These are phyloP conservation scores for Cryptus armator DNA, from an alignment of 2,888 invertebrate genomes.

Conservation along the genomic window DNA sequence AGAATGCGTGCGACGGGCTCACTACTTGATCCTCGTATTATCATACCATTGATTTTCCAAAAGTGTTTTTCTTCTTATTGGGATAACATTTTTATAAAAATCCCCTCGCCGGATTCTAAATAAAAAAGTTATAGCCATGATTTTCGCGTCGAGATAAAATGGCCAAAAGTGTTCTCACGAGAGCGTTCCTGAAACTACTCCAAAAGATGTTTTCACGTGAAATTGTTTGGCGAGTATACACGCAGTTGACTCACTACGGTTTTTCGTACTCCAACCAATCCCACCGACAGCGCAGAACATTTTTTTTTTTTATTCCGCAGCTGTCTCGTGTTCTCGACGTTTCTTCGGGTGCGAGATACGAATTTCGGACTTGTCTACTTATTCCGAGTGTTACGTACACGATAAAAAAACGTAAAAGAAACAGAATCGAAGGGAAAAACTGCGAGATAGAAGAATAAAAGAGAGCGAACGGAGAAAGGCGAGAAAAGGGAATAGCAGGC, in stretches of 20 bases:
- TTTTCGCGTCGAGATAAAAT: too few species aligned
- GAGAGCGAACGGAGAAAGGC: constrained; percentile 8
- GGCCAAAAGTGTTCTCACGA: not conserved
- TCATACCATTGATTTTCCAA: too few species aligned
- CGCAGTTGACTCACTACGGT: not conserved
- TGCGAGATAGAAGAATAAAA: not conserved
- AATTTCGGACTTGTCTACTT: constrained; percentile 55
- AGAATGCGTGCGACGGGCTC: too few species aligned
- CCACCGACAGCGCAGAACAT: not conserved
- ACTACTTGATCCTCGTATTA: too few species aligned
- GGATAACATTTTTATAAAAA: too few species aligned
- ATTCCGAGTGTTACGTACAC: constrained; percentile 38
- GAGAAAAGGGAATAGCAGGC: constrained; percentile 52
- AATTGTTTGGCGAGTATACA: not conserved
- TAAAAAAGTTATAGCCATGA: too few species aligned
- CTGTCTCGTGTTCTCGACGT: not conserved
- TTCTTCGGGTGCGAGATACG: not conserved
- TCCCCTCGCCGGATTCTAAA: too few species aligned
- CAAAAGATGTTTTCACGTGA: not conserved
- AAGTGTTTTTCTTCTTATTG: too few species aligned
- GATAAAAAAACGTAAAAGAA: not conserved
- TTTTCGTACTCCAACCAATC: not conserved
- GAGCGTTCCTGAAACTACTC: not conserved
- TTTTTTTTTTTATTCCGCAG: not conserved
- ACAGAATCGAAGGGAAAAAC: constrained; percentile 6